Evolutionary conservation across 2,888 invertebrate species (phyloP).

Genomic region (Pherbina coryleti): DNA sequence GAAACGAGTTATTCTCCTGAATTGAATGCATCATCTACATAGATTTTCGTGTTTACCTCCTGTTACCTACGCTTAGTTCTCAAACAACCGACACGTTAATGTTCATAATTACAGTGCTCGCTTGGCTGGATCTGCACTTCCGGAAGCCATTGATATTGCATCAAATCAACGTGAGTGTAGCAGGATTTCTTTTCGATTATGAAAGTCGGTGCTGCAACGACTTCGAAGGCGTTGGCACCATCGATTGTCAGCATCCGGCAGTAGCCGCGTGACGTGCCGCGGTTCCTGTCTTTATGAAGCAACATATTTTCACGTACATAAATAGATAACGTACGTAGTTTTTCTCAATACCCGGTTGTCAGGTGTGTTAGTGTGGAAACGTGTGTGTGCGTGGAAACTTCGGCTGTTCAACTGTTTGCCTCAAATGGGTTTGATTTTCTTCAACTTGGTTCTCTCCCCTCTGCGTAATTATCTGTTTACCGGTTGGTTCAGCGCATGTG

Average conservation of each 20-base stretch:
- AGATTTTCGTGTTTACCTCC: not conserved
- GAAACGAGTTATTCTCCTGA: not conserved
- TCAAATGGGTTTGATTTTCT: not conserved
- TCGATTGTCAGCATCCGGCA: slow-evolving; percentile 19
- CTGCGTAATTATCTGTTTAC: slow-evolving; percentile 31
- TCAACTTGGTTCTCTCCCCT: not conserved
- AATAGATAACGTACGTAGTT: too few relatives aligned
- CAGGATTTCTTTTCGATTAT: not conserved
- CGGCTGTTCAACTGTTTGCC: not conserved
- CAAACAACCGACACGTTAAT: slow-evolving; percentile 2
- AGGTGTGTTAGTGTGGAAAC: not conserved
- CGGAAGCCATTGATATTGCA: slow-evolving; percentile 25
- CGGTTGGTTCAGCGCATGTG: not conserved
- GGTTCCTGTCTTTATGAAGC: slow-evolving; percentile 1
- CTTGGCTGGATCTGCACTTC: slow-evolving; percentile 11
- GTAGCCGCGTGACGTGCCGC: not conserved
- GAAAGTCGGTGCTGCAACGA: not conserved
- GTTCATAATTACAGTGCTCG: slow-evolving; percentile 11
- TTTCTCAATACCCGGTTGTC: not conserved
- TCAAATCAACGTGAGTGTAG: not conserved
- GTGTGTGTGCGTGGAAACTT: not conserved
- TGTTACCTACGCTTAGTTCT: not conserved
- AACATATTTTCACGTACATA: not conserved
- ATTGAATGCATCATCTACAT: not conserved
- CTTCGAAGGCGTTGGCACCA: not conserved